Evolutionary conservation across 2,888 invertebrate genomes (phyloP), one percentile per base, ranked within the genome.

Genomic region (Thelaira solivaga): DNA sequence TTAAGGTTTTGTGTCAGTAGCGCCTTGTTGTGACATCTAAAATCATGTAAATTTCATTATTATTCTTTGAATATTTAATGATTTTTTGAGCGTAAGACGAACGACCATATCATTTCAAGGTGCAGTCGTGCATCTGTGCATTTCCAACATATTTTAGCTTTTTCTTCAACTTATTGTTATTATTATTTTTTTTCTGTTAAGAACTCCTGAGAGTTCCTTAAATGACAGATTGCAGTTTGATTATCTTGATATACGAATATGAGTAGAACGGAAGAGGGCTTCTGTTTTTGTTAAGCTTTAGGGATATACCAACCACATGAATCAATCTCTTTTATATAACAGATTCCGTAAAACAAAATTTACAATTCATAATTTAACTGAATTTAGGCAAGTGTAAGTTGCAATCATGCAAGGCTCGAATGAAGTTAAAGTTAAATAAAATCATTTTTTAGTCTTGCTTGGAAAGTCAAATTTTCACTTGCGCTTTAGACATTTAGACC

Each of bases 21-120:
- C 77, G 77, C 73, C 73, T 73, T 73, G 73, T 73, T 73, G 73
- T 62, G 73, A 71, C 67, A 77, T 73, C 68, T 57, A 77, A 73
- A 73, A 78, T 78, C 74, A 78, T 78, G 78, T 78, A 78, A 78
- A 78, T 74, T 78, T 78, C 74, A 71, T 74, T 74, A 61, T 78
- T 74, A 78, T 74, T 78, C 78, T 55, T 78, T 49, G 69, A 78
- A 78, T 78, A 65, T 65, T 78, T 74, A 78, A 74, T 74, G 78
- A 78, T 61, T 74, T 73, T 69, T 65, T 64, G 26, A 67, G 31
- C 4, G 43, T 65, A 57, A 11, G n/a, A 67, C 45, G 24, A 59
- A 26, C 18, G 7, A 36, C 41, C 20, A 34, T 29, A 29, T 22
- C 22, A 22, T 53, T 61, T 61, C 45, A 53, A 75, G 74, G 74